These are phyloP conservation scores for Cosmorhoe ocellata DNA, from an alignment of 2,888 invertebrate genomes.

Conservation along the genomic window DNA sequence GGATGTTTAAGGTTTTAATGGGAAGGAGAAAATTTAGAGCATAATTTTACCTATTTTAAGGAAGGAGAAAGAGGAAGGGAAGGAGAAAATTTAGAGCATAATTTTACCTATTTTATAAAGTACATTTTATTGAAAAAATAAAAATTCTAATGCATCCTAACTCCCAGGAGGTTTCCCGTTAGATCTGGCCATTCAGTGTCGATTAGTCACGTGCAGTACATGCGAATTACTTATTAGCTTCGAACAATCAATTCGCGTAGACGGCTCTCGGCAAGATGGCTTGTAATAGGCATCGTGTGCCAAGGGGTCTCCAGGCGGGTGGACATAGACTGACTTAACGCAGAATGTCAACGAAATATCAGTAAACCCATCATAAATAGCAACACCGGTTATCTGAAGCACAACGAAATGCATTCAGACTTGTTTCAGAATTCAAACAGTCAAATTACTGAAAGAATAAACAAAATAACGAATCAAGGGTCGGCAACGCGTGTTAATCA, in stretches of 20 bases:
- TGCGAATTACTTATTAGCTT: constrained; percentile 39
- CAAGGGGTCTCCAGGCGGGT: constrained; percentile 21
- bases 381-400: too few relatives aligned
- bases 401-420: too few relatives aligned
- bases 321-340: neutral
- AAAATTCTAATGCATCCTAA: too few relatives aligned
- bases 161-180: neutral
- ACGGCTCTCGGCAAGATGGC: constrained; percentile 43
- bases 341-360: neutral
- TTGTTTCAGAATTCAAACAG: too few relatives aligned
- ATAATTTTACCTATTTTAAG: too few relatives aligned
- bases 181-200: constrained; percentile 12
- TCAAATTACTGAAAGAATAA: too few relatives aligned
- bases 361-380: neutral
- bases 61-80: too few relatives aligned
- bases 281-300: constrained; percentile 47
- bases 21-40: neutral
- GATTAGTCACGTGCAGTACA: constrained; percentile 24
- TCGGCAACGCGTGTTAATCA: too few relatives aligned
- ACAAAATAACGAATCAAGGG: too few relatives aligned
- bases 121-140: too few relatives aligned
- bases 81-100: neutral
- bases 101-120: too few relatives aligned
- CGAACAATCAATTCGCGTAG: constrained; percentile 50
- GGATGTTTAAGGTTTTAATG: constrained; percentile 20